Base-by-base conservation (phyloP, 2,888 invertebrate genomes). In the Hyalella azteca region DNA sequence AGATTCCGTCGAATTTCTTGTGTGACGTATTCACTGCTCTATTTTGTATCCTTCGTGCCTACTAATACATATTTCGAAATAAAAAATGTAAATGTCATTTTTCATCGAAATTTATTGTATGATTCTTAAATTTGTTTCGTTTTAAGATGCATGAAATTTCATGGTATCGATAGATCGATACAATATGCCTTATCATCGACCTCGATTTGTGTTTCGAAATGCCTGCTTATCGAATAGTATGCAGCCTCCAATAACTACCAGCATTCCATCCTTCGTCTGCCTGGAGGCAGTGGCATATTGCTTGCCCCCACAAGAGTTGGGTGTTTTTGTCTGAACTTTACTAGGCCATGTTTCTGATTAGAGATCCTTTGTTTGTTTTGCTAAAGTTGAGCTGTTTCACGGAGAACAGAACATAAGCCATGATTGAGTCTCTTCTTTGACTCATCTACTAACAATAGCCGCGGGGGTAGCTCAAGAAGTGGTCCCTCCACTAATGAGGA, bases 401-500 rank as follows among this genome's bases (percentile, higher is more conserved):
- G 54, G 54, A 54, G 54, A 26, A 54, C 29, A 22, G 54, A 54
- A 29, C 54, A 29, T 54, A 26, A 26, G 54, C n/a, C 26, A 54
- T 54, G 54, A 54, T 54, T 22, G 26, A 54, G 26, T 54, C 29
- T 29, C 22, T 54, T 29, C 54, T 54, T 54, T n/a, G 54, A 54
- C 26, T 54, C n/a, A n/a, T 54, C n/a, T 29, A 29, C 22, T 54
- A 54, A 54, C 54, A 54, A 54, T 29, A 54, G 54, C 11, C 26
- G 29, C 22, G 29, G 54, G 29, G 29, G 29, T n/a, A 54, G 54
- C 22, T 9, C 54, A 54, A 54, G 54, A 22, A 54, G 54, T 29
- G 54, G 54, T 54, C 26, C 29, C 29, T 54, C 54, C 66, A 36
- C 66, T 66, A 66, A 66, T 66, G 66, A 66, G 66, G 32, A n/a